phyloP scores from a whole-genome alignment of 2,113 vertebrate genomes.

The Rhinolophus sinicus region DNA sequence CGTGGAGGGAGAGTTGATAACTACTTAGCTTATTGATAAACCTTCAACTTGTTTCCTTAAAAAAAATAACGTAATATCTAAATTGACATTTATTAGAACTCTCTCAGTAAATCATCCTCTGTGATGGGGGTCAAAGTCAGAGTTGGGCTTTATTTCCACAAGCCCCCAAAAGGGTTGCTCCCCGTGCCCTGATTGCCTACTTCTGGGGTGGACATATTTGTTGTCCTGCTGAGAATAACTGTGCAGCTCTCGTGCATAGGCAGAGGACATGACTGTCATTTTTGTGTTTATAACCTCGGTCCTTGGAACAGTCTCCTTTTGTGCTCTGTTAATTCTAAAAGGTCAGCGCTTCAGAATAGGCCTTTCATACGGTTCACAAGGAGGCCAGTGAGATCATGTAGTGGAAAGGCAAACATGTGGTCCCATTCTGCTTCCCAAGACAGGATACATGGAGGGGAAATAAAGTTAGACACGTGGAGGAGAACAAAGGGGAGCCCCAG shows the following conservation, averaged over 20 bases:
- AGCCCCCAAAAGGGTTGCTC: not conserved
- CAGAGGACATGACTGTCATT: not conserved
- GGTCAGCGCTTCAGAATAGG: not conserved
- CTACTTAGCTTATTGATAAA: constrained; percentile 12
- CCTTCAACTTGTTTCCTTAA: constrained; percentile 47
- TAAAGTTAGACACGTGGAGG: not conserved
- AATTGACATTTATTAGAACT: not conserved
- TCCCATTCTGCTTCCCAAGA: not conserved
- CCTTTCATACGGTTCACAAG: not conserved
- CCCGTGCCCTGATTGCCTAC: not conserved
- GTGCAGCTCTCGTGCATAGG: not conserved
- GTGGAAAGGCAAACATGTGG: not conserved
- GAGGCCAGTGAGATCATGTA: not conserved
- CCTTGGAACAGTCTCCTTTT: constrained; percentile 26
- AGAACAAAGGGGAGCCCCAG: not conserved
- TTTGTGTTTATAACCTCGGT: not conserved
- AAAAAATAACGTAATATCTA: not conserved
- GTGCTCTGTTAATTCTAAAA: not conserved
- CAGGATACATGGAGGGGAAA: not conserved
- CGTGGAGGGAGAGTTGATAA: constrained; percentile 36
- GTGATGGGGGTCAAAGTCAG: not conserved
- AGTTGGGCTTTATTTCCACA: not conserved
- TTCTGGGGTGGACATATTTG: not conserved
- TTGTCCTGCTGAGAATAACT: not conserved
- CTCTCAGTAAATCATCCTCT: not conserved